Evolutionary conservation across 1,140 invertebrate genomes (phyloP), one percentile per base, ranked within the genome.

Genomic region (Eupeodes corollae): DNA sequence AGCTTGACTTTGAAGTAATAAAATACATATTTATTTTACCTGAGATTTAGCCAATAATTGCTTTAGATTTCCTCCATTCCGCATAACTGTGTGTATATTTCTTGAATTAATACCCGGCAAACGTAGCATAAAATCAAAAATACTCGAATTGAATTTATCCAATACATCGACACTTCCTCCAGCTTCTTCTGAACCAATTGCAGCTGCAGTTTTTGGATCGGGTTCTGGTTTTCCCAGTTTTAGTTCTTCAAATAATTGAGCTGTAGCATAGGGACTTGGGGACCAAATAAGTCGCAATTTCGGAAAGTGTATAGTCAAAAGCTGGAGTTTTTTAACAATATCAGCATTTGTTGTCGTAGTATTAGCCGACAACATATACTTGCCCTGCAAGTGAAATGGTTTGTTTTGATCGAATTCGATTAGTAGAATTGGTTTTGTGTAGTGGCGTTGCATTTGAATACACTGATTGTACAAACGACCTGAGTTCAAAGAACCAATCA

Each of bases 341-440:
- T 90, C 83, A 32, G 80, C 80, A 49, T 81, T 82, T 6, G 79
- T 80, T 41, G 82, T 73, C 51, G 71, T 80, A 18, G 66, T 66
- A 45, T 63, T 61, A 37, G 65, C 71, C 1, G 86, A 88, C 13
- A 91, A 66, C 57, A 84, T 85, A 57, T 84, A 88, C 56, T 84
- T 79, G 18, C 83, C 89, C 76, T 91, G 88, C 49, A 94, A 73
- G 58, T 79, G 80, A 62, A 96, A 96, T 13, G 90, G 83, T 70
- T 91, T 91, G 57, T 89, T 91, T 62, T 91, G 83, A 75, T 96
- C 92, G 73, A 98, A 97, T 72, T 98, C 94, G 48, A 98, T 96
- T 0, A 98, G 76, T n/a, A 98, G 72, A 63, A 97, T 85, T 0
- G 91, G 88, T 58, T 86, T 86, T 16, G 79, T 75, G 67, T 95